Conservation (phyloP, 1,140 invertebrate species). For the Melitaea cinxia region DNA sequence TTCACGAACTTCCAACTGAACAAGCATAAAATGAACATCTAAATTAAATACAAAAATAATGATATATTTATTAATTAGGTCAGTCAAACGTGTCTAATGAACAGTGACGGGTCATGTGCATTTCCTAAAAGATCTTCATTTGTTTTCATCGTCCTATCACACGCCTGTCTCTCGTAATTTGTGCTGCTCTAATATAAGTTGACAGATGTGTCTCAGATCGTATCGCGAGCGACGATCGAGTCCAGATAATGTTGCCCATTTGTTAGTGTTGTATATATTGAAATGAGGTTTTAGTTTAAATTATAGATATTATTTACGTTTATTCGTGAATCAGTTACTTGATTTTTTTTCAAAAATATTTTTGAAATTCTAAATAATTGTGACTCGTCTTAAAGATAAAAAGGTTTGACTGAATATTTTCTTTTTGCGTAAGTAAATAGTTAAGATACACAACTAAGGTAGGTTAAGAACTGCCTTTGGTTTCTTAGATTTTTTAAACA, state of each 20-base stretch:
- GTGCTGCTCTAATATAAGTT: conserved; percentile 38
- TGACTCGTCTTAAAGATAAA: no score
- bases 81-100: background rate
- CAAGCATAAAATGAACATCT: no score
- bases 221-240: conserved; percentile 38
- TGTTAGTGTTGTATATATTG: conserved; percentile 35
- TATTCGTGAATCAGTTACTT: background rate
- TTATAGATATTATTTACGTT: background rate
- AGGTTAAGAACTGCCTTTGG: no score
- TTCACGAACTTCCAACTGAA: no score
- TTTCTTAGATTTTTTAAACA: no score
- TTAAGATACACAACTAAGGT: no score
- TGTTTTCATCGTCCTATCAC: conserved; percentile 11
- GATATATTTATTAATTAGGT: background rate
- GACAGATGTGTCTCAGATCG: conserved; percentile 46
- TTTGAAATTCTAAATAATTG: background rate
- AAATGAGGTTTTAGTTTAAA: conserved; percentile 22
- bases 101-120: background rate
- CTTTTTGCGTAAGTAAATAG: no score
- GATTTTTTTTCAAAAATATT: background rate
- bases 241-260: conserved; percentile 46
- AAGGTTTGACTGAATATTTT: no score
- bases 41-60: background rate
- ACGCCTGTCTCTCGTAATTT: conserved; percentile 34
- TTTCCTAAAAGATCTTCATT: conserved; percentile 9